phyloP scores from a whole-genome alignment of 2,113 vertebrate genomes.

The Gobiocypris rarus region DNA sequence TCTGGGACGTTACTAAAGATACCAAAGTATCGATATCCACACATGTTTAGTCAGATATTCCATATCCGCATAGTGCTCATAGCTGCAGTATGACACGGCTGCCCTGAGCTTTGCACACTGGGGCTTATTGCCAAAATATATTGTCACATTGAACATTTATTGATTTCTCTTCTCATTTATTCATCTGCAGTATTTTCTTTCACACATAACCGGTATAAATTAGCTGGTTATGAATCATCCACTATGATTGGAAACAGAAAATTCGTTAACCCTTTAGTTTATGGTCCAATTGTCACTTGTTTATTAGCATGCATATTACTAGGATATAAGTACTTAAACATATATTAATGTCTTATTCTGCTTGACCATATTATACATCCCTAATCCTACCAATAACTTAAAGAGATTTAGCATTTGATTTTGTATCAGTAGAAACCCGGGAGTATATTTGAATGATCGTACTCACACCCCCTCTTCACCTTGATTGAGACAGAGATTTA shows the following conservation, averaged over 20 bases:
- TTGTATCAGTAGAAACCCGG: no score
- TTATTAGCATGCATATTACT: no score
- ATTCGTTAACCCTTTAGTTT: no score
- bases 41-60: constrained; percentile 61
- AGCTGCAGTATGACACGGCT: constrained; percentile 50
- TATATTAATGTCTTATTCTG: no score
- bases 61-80: constrained; percentile 53
- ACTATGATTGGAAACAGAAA: not conserved
- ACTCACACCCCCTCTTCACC: no score
- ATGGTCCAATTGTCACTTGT: no score
- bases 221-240: not conserved
- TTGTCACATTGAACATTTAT: constrained; percentile 44
- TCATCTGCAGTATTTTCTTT: constrained; percentile 3
- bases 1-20: constrained; percentile 63
- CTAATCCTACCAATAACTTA: no score
- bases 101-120: constrained; percentile 42
- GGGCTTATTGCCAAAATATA: constrained; percentile 39
- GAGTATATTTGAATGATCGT: no score
- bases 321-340: no score
- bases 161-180: constrained; percentile 41
- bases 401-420: no score
- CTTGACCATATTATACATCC: no score
- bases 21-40: constrained; percentile 61
- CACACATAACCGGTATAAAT: not conserved
- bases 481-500: no score